phyloP scores from a whole-genome alignment of 1,140 invertebrate species.

The Oryctes rhinoceros region DNA sequence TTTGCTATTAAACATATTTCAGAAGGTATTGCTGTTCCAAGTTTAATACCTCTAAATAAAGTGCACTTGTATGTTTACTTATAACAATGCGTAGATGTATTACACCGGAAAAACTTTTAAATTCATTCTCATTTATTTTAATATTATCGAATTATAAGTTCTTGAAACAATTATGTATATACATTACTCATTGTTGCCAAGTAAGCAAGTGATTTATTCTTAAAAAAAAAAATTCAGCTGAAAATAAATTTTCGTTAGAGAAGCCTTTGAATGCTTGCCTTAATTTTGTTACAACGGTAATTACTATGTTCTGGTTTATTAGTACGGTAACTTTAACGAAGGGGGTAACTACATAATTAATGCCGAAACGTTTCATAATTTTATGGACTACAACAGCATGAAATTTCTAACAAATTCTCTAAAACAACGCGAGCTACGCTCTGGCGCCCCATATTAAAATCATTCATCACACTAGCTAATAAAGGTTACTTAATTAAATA shows the following conservation, averaged over 20 bases:
- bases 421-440: conserved; percentile 6
- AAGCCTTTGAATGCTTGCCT: conserved; percentile 24
- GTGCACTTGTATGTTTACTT: too few species aligned
- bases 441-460: conserved; percentile 29
- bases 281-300: conserved; percentile 14
- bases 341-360: conserved; percentile 18
- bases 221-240: background rate
- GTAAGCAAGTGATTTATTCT: too few species aligned
- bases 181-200: too few species aligned
- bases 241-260: background rate
- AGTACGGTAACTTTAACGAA: conserved; percentile 14
- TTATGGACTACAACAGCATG: background rate
- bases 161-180: too few species aligned
- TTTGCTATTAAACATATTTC: too few species aligned
- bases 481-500: conserved; percentile 35
- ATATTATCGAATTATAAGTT: too few species aligned
- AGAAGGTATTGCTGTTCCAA: too few species aligned
- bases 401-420: conserved; percentile 7
- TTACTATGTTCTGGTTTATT: conserved; percentile 30
- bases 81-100: too few species aligned
- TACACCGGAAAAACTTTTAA: too few species aligned
- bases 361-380: conserved; percentile 6
- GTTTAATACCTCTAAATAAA: too few species aligned
- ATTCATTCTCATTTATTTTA: too few species aligned
- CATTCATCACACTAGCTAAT: conserved; percentile 18